Evolutionary conservation across 2,888 invertebrate species (phyloP).

Genomic region (Microplitis deprimator): DNA sequence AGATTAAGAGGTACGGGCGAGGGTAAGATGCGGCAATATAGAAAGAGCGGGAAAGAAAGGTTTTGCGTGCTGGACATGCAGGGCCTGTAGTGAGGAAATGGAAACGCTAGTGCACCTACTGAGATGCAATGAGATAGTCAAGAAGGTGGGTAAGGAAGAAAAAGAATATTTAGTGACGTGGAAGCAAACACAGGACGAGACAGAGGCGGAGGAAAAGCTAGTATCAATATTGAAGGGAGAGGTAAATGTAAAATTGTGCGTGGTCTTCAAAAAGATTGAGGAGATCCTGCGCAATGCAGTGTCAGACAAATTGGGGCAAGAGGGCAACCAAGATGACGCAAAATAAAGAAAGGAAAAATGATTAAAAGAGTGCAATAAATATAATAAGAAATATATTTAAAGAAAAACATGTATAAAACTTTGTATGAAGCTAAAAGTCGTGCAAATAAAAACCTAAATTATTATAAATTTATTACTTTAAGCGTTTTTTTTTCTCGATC

Average conservation of each 20-base stretch:
- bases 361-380: no score
- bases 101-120: conserved; percentile 20
- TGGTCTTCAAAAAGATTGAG: neutral
- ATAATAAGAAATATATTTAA: no score
- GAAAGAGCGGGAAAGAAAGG: conserved; percentile 33
- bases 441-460: no score
- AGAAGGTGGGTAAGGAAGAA: neutral
- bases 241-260: neutral
- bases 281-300: neutral
- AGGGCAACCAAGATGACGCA: neutral
- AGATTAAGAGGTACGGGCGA: conserved; percentile 26
- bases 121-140: neutral
- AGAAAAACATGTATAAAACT: no score
- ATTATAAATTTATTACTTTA: no score
- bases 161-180: neutral
- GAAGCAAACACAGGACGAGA: neutral
- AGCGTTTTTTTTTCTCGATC: no score
- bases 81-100: conserved; percentile 21
- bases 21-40: conserved; percentile 27
- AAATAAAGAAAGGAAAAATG: no score
- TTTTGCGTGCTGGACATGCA: conserved; percentile 16
- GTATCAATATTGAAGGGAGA: neutral
- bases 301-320: neutral
- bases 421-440: no score
- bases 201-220: neutral